Base-by-base conservation (phyloP, 2,113 vertebrate species). In the Benitochromis conjunctus region DNA sequence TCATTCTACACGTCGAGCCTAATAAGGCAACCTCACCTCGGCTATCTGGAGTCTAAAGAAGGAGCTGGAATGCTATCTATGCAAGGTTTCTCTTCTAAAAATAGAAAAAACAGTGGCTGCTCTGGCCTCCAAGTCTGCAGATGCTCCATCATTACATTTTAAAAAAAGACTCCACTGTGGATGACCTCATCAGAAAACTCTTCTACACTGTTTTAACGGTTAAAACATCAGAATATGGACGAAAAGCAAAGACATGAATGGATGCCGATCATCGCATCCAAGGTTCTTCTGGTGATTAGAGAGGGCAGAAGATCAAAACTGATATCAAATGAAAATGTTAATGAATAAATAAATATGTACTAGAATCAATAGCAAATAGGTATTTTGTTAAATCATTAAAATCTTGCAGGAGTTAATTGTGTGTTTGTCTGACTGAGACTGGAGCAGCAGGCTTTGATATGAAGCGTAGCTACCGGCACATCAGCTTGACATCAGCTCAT, bases 131-230 rank as follows among this genome's bases (percentile, higher is more conserved):
- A 11, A 29, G 41, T 18, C 14, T 74, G 66, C 66, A 46, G 66
- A 48, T 0, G 14, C 41, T 29, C 13, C 66, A 74, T 74, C 21
- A 2, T 12, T 51, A 26, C 24, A 51, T 51, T 26, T 69, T 43
- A 0, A 0, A 43, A 66, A 24, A 14, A 69, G 7, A 10, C 21
- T 8, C 26, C 43, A 2, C 16, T 31, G 24, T 19, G 13, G 4
- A 46, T 7, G 69, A 76, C 43, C 69, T 76, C 43, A 74, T 0
- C 62, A 24, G 24, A 19, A 29, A 48, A 18, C 29, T 5, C 21
- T 9, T 69, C 38, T 24, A 6, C 7, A 0, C n/a, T 4, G 21
- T 71, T 71, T 71, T 18, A 46, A 29, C 24, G 7, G 41, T 0
- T 1, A 48, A 74, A 74, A 43, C 41, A 29, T 48, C 41, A 48